Base-by-base conservation (phyloP, 2,797 vertebrate species). In the Champsocephalus gunnari region DNA sequence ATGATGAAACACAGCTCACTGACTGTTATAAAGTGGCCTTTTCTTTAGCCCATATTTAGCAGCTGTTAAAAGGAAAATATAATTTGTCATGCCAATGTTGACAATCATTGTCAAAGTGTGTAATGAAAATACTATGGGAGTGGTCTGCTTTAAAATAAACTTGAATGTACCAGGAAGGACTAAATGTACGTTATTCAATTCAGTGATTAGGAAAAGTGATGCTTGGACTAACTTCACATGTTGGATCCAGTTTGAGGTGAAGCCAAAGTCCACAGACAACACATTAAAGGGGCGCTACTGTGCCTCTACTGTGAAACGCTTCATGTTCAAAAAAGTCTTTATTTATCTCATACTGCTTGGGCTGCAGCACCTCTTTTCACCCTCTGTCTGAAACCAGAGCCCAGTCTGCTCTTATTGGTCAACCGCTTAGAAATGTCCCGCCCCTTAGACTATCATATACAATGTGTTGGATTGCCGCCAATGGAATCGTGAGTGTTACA, bases 41-140 rank as follows among this genome's bases (percentile, higher is more conserved):
- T 69, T 77, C 53, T 63, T 68, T 45, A 34, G 45, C n/a, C n/a
- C 34, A 41, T 48, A 82, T 72, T 69, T 85, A 71, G 77, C 73
- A 84, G 60, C 47, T n/a, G 21, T 67, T 49, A 45, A 65, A 71
- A 38, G 50, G 13, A 32, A 75, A 71, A 55, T 65, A n/a, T 0
- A 64, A 69, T 60, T 69, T 44, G 51, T 80, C 68, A 70, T 75
- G 58, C 55, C 44, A 63, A 69, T 28, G 60, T 58, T 77, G 57
- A 58, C 66, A 56, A 77, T 72, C 11, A 67, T 50, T 81, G 71
- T 24, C 24, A 24, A 43, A 67, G 14, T 58, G 54, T 47, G 43
- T 70, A 62, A 73, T 75, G 48, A 66, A 75, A 70, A 75, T 54
- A 64, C 12, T 6, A 12, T n/a, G 43, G 62, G 17, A 51, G 58